Percentiles rank a stretch among this genome's conserved stretches.
phyloP scores from a whole-genome alignment of 2,797 vertebrate species.

The Urocyon cinereoargenteus region DNA sequence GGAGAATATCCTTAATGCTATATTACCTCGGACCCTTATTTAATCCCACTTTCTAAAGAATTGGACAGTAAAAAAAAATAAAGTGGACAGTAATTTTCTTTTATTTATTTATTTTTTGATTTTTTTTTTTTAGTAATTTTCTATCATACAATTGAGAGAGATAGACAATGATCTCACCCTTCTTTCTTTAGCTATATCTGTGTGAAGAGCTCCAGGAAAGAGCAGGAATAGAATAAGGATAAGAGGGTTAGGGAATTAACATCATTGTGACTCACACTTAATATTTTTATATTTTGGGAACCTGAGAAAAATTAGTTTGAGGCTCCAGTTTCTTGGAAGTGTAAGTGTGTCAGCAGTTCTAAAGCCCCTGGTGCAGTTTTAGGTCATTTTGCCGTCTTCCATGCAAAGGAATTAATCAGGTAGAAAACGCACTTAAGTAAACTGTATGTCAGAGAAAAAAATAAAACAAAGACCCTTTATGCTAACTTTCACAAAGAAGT shows the following conservation, averaged over 20 bases:
- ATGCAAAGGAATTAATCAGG: background rate
- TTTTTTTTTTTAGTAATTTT: background rate
- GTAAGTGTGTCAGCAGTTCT: background rate
- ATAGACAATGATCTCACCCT: background rate
- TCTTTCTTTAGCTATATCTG: background rate
- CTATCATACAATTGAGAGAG: background rate
- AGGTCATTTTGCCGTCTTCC: background rate
- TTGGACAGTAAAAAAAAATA: background rate
- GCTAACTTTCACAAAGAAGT: background rate
- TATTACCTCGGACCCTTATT: background rate
- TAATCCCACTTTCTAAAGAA: slow-evolving; percentile 16
- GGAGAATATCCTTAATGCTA: background rate
- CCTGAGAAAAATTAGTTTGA: background rate
- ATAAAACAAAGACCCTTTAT: background rate
- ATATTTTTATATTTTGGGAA: background rate
- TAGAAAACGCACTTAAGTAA: slow-evolving; percentile 40
- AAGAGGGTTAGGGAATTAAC: background rate
- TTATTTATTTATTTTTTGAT: no score
- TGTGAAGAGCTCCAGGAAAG: background rate
- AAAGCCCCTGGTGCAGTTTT: background rate
- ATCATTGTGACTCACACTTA: background rate
- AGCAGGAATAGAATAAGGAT: background rate
- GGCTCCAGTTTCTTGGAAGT: background rate
- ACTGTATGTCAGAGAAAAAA: background rate
- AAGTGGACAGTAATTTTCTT: background rate